Conservation (phyloP, 2,113 vertebrate species). For the Myrmecobius fasciatus region DNA sequence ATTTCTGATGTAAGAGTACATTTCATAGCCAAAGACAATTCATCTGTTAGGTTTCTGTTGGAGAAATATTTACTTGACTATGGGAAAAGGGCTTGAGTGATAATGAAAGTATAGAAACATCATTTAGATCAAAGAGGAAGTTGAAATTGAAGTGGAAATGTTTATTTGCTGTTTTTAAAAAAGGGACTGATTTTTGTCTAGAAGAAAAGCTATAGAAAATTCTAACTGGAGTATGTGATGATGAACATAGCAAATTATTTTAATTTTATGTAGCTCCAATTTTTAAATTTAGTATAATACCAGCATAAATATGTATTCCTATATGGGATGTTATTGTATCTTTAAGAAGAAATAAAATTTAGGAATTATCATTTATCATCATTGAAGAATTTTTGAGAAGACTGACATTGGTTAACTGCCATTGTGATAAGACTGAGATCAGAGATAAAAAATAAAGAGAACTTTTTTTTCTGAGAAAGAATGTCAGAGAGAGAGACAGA, state of each 20-base stretch:
- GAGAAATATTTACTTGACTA: conserved; percentile 69
- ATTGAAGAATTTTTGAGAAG: background rate
- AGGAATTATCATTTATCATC: background rate
- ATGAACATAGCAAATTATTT: background rate
- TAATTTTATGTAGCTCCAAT: background rate
- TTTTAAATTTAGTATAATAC: background rate
- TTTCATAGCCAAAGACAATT: conserved; percentile 61
- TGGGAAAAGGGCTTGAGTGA: conserved; percentile 61
- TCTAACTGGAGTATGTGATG: background rate
- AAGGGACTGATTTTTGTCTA: background rate
- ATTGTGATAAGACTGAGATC: background rate
- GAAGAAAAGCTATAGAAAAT: background rate
- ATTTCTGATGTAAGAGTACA: conserved; percentile 59
- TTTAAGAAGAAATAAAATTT: background rate
- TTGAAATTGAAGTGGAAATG: rapidly evolving
- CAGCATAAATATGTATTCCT: background rate
- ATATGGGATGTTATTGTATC: background rate
- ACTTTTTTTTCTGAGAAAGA: background rate
- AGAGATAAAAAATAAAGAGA: background rate
- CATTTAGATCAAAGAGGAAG: background rate
- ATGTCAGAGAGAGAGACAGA: background rate
- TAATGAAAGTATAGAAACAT: conserved; percentile 67
- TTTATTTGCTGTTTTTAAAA: background rate
- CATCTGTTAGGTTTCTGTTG: conserved; percentile 54
- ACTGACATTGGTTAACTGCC: background rate